phyloP scores from a whole-genome alignment of 1,140 invertebrate species.

The Aphis gossypii region DNA sequence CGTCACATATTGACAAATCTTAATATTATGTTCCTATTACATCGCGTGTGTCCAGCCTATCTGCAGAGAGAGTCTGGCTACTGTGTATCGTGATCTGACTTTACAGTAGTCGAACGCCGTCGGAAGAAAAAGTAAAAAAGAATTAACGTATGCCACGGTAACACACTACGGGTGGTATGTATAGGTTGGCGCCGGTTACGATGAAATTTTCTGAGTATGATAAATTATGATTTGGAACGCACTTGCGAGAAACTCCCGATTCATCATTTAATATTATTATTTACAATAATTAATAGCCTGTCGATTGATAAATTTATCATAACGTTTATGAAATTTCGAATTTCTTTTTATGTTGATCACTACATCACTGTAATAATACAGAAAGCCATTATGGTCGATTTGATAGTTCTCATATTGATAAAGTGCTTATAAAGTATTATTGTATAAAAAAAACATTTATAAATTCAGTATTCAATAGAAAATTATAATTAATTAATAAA shows the following conservation, averaged over 20 bases:
- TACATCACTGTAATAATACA: not conserved
- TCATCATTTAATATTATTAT: not conserved
- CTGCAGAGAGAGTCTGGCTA: not conserved
- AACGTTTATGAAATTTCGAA: not conserved
- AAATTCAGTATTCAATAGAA: not conserved
- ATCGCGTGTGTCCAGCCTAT: not conserved
- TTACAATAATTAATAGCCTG: not conserved
- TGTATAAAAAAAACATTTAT: not conserved
- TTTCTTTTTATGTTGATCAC: not conserved
- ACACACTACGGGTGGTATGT: not conserved
- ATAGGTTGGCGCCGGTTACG: slow-evolving; percentile 15
- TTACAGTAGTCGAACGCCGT: not conserved
- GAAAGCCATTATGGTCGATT: not conserved
- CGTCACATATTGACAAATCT: not conserved
- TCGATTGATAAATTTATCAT: slow-evolving; percentile 8
- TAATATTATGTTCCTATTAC: not conserved
- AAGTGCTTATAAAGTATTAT: not conserved
- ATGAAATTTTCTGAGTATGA: not conserved
- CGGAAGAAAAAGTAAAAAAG: not conserved
- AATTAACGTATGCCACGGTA: not conserved
- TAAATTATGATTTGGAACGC: not conserved
- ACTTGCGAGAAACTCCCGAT: not conserved
- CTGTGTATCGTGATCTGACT: not conserved
- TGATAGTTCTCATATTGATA: not conserved
- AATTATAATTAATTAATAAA: not conserved